These are phyloP conservation scores for Chaenocephalus aceratus DNA, from an alignment of 2,113 vertebrate genomes.

Conservation along the genomic window DNA sequence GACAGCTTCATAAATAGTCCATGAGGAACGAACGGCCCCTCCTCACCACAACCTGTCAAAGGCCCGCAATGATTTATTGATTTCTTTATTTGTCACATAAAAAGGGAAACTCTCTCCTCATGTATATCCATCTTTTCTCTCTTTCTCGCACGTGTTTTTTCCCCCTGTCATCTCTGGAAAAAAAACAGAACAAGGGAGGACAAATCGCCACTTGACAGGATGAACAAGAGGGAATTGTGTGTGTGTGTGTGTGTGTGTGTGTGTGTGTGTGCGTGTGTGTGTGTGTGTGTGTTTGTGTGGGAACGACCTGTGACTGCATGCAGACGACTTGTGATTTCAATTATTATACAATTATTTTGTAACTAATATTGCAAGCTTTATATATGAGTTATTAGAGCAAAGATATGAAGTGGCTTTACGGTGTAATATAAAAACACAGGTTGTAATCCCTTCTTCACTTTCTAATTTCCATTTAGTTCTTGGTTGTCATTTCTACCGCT, in stretches of 20 bases:
- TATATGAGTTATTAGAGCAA: neutral
- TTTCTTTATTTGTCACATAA: slow-evolving; percentile 85
- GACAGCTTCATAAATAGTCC: slow-evolving; percentile 85
- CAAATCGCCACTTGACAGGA: slow-evolving; percentile 54
- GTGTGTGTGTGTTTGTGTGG: neutral
- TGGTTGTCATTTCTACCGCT: neutral
- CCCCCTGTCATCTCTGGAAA: slow-evolving; percentile 15
- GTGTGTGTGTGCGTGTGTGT: neutral
- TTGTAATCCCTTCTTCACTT: neutral
- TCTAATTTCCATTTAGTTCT: neutral
- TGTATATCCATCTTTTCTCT: slow-evolving; percentile 26
- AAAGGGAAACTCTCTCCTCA: slow-evolving; percentile 64
- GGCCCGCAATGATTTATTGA: slow-evolving; percentile 85
- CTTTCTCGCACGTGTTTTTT: slow-evolving; percentile 4
- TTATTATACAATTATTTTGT: too few relatives aligned
- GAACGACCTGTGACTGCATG: neutral
- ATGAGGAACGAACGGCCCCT: slow-evolving; percentile 77
- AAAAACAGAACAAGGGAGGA: slow-evolving; percentile 25
- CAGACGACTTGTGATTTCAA: neutral
- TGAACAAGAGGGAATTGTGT: slow-evolving; percentile 36
- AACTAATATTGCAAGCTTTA: neutral
- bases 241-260: neutral
- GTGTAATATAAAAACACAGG: neutral
- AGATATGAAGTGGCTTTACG: neutral
- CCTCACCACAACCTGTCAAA: slow-evolving; percentile 77